Conservation (phyloP, 1,140 invertebrate species). For the Drosophila pachea region DNA sequence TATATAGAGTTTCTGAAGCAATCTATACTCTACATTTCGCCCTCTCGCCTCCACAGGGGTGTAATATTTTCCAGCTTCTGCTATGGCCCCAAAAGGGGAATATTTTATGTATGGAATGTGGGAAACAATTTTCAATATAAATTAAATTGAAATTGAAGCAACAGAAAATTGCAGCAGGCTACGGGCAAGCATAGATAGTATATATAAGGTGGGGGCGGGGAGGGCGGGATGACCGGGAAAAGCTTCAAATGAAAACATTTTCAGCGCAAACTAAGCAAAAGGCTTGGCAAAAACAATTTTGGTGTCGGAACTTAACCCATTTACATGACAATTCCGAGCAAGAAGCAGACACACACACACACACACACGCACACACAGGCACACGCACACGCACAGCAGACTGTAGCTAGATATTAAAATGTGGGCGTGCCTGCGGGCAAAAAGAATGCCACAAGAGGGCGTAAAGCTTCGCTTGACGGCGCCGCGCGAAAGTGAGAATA, state of each 20-base stretch:
- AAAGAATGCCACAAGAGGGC: constrained; percentile 60
- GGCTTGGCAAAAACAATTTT: constrained; percentile 56
- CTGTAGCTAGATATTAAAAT: constrained; percentile 23
- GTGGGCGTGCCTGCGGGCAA: constrained; percentile 15
- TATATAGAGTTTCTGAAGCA: no score
- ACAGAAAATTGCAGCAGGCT: no score
- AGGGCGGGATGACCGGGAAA: neutral
- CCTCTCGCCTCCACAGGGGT: no score
- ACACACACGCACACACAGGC: constrained; percentile 2
- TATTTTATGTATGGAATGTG: no score
- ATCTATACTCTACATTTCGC: no score
- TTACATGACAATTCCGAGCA: constrained; percentile 69
- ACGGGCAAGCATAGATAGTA: no score
- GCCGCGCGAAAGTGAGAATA: neutral
- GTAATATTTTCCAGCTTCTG: no score
- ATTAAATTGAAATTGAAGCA: no score
- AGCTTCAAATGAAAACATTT: constrained; percentile 28
- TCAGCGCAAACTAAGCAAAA: constrained; percentile 44
- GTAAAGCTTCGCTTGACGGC: constrained; percentile 14
- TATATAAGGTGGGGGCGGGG: no score
- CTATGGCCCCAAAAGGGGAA: no score
- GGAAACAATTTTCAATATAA: no score
- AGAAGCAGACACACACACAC: constrained; percentile 15
- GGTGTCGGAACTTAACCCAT: constrained; percentile 72
- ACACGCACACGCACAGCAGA: constrained; percentile 11